Evolutionary conservation across 2,888 invertebrate genomes (phyloP).

Genomic region (Monoplex corrugatus): DNA sequence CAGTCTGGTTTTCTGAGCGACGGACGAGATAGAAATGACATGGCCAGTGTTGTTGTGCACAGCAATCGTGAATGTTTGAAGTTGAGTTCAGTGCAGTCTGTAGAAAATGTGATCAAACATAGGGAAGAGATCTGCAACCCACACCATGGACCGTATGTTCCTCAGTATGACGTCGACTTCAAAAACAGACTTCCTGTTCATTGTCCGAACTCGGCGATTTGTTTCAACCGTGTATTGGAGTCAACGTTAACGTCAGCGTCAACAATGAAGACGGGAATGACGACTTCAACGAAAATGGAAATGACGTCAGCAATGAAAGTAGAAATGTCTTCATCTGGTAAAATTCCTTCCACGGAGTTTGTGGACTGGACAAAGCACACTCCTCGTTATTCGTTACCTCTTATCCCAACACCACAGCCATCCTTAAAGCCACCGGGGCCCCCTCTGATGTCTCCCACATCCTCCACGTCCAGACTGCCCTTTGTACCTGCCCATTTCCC

Average conservation of each 20-base stretch:
- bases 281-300: neutral
- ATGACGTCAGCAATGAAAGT: too few relatives aligned
- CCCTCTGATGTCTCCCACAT: neutral
- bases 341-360: neutral
- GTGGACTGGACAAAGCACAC: neutral
- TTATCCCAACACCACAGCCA: neutral
- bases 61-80: too few relatives aligned
- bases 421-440: slow-evolving; percentile 4
- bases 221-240: neutral
- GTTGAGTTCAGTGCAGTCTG: too few relatives aligned
- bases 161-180: neutral
- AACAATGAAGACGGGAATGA: too few relatives aligned
- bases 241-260: neutral
- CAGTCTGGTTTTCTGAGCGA: neutral
- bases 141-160: too few relatives aligned
- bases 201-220: neutral
- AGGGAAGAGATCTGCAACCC: neutral
- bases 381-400: neutral
- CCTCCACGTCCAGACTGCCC: neutral
- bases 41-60: too few relatives aligned
- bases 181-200: neutral
- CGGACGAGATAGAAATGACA: too few relatives aligned
- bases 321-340: neutral
- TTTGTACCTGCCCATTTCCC: slow-evolving; percentile 1
- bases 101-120: too few relatives aligned